These are phyloP conservation scores for Noctua comes DNA, from an alignment of 2,888 invertebrate species.

Conservation along the genomic window DNA sequence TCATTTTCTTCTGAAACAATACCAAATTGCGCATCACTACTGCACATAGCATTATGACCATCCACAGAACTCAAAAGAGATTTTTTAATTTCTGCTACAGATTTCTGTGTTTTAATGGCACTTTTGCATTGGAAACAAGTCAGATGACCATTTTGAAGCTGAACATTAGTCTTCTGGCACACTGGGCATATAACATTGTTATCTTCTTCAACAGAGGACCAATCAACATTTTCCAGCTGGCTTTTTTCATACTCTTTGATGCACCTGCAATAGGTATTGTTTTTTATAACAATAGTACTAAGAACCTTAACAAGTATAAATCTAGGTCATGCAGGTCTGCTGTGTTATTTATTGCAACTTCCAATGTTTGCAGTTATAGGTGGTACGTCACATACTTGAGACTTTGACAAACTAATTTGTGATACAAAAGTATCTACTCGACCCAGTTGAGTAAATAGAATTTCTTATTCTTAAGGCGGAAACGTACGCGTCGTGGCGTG, in stretches of 20 bases:
- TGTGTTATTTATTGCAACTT: neutral
- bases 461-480: too few species aligned
- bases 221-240: constrained; percentile 81
- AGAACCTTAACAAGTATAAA: neutral
- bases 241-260: constrained; percentile 85
- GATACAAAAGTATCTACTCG: neutral
- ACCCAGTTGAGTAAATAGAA: too few species aligned
- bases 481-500: too few species aligned
- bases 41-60: constrained; percentile 77
- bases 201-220: constrained; percentile 81
- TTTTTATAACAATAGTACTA: neutral
- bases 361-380: neutral
- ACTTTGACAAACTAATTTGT: neutral
- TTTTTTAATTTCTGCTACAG: constrained; percentile 76
- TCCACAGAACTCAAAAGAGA: constrained; percentile 76
- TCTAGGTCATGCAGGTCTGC: neutral
- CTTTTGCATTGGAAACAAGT: constrained; percentile 82
- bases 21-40: constrained; percentile 77
- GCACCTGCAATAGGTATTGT: constrained; percentile 77
- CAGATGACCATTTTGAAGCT: constrained; percentile 66
- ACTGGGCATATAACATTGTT: constrained; percentile 88
- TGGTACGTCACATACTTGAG: neutral
- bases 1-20: constrained; percentile 77
- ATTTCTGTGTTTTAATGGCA: constrained; percentile 74
- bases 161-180: constrained; percentile 85